Evolutionary conservation across 2,888 invertebrate genomes (phyloP).

Genomic region (Oxytorus armatus): DNA sequence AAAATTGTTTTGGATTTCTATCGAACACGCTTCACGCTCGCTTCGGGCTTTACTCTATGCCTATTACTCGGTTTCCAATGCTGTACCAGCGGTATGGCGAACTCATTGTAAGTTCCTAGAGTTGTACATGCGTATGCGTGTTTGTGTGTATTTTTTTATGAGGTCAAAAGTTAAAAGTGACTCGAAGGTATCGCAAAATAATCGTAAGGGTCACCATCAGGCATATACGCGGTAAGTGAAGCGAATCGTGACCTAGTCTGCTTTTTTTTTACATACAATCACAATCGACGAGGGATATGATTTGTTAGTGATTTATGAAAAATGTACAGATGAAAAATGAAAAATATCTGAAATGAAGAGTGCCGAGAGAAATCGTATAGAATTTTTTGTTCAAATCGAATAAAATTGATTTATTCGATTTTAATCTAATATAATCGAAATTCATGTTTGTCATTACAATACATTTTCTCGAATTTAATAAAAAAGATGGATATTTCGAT

Average conservation of each 20-base stretch:
- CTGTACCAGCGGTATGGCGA: not conserved
- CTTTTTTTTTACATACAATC: conserved; percentile 12
- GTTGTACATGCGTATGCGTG: not conserved
- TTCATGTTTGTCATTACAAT: not conserved
- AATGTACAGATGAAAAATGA: not conserved
- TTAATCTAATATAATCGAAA: not conserved
- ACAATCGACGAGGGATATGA: not conserved
- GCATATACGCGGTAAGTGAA: not conserved
- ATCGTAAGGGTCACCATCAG: conserved; percentile 5
- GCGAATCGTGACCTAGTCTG: not conserved
- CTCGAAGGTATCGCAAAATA: conserved; percentile 33
- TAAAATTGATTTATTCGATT: not conserved
- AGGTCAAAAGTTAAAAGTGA: conserved; percentile 13
- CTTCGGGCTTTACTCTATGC: conserved; percentile 9
- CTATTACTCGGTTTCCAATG: conserved; percentile 2
- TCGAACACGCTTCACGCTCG: conserved; percentile 37
- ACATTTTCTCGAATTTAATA: not conserved
- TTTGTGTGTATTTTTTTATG: not conserved
- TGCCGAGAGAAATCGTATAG: not conserved
- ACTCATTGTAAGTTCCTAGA: conserved; percentile 18
- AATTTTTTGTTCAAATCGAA: not conserved
- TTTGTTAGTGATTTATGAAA: not conserved
- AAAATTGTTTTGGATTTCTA: conserved; percentile 63
- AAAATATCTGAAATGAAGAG: not conserved
- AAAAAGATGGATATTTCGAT: not conserved